Conservation (phyloP, 2,888 invertebrate species). For the Cancer borealis region DNA sequence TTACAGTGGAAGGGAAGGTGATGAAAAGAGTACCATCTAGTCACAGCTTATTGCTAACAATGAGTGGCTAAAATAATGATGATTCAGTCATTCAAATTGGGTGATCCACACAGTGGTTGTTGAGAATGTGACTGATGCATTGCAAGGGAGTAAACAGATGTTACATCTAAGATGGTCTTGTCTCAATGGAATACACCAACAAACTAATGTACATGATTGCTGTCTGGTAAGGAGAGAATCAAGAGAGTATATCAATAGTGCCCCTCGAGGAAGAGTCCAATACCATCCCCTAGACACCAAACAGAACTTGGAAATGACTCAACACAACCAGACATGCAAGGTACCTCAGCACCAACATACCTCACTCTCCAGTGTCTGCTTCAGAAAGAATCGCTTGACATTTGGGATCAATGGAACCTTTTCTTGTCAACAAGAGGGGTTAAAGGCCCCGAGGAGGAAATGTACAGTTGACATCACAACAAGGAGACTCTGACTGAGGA, state of each 20-base stretch:
- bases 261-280: background rate
- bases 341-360: conserved; percentile 15
- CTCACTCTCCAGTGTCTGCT: background rate
- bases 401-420: background rate
- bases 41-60: conserved; percentile 45
- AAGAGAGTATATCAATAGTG: background rate
- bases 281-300: background rate
- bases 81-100: background rate
- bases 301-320: background rate
- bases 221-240: conserved; percentile 8
- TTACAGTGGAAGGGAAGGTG: background rate
- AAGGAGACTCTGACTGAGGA: background rate
- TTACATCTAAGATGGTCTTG: background rate
- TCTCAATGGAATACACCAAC: background rate
- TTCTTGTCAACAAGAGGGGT: background rate
- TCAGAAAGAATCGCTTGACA: background rate
- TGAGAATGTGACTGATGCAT: background rate
- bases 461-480: background rate
- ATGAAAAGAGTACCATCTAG: background rate
- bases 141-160: background rate
- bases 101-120: background rate
- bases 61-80: conserved; percentile 27
- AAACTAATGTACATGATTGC: conserved; percentile 6
- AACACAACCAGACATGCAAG: background rate
- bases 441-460: background rate